These are phyloP conservation scores for Somateria mollissima DNA, from an alignment of 2,797 vertebrate genomes.

Conservation along the genomic window DNA sequence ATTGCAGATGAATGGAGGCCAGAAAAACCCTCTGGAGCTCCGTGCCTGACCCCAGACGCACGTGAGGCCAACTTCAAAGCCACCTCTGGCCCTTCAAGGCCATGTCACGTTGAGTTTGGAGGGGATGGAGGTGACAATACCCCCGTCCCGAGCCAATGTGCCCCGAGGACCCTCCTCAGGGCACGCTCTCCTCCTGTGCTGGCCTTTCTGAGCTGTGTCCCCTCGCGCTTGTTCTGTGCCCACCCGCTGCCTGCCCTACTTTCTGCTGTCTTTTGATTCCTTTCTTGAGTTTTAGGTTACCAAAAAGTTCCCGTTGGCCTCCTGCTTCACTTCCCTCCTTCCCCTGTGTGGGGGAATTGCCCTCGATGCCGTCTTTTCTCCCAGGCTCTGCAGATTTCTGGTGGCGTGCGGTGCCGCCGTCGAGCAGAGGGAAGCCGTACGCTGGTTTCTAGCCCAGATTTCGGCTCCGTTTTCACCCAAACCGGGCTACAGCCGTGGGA, in stretches of 20 bases:
- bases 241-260: background rate
- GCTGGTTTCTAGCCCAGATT: background rate
- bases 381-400: background rate
- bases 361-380: background rate
- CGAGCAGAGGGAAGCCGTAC: background rate
- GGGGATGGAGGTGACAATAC: background rate
- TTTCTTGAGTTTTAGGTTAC: background rate
- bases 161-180: background rate
- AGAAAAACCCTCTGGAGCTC: background rate
- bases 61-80: background rate
- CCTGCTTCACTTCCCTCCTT: background rate
- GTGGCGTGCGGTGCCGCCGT: background rate
- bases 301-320: background rate
- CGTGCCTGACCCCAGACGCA: background rate
- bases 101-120: rapidly evolving
- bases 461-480: background rate
- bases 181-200: background rate
- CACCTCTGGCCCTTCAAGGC: background rate
- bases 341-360: background rate
- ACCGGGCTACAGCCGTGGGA: background rate
- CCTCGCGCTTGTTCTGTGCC: background rate
- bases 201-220: background rate
- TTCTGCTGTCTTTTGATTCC: background rate
- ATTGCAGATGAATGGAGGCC: background rate
- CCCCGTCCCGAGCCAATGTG: background rate